Base-by-base conservation (phyloP, 2,888 invertebrate species). In the Peribatodes rhomboidaria region DNA sequence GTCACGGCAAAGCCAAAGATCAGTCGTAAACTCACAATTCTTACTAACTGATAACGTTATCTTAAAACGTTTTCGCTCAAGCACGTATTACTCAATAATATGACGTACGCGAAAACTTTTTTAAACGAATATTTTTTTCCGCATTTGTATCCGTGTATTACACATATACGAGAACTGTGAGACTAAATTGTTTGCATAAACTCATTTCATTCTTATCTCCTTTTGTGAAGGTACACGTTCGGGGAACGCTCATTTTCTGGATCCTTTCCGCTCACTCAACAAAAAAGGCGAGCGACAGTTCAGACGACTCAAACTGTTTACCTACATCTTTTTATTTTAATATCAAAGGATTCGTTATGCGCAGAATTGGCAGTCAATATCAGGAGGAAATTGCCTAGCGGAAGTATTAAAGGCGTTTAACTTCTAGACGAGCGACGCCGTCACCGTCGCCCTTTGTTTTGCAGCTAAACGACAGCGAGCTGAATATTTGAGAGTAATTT, bases 401-500 rank as follows among this genome's bases (percentile, higher is more conserved):
- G 79, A 83, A 85, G 84, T 85, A 86, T 88, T 85, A 84, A 83
- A 84, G 78, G 81, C 82, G 80, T 86, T 84, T 82, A 83, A 85
- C 80, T 84, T 84, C 80, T 80, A 80, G 77, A 77, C 79, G 78
- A 79, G 76, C 81, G 82, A 82, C 77, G 80, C 82, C 31, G 10
- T 49, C 77, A 47, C 13, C 78, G 83, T 82, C 81, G 81, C 80
- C 81, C 83, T 85, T 88, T 88, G 86, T 90, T 85, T 84, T 83
- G 78, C 80, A 76, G 83, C 82, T 80, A 82, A 84, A 85, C 77
- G 79, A 78, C 79, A 78, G 79, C 71, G 73, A 80, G 76, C 75
- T 80, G 81, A 87, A 88, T 86, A 86, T 89, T 90, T 85, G 71
- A 79, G 67, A 84, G 83, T 83, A 87, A 88, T 90, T 89, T 88